Percentiles rank a stretch among this genome's conserved stretches.
Evolutionary conservation across 2,888 invertebrate genomes (phyloP).

Genomic region (Tetramorium bicarinatum): DNA sequence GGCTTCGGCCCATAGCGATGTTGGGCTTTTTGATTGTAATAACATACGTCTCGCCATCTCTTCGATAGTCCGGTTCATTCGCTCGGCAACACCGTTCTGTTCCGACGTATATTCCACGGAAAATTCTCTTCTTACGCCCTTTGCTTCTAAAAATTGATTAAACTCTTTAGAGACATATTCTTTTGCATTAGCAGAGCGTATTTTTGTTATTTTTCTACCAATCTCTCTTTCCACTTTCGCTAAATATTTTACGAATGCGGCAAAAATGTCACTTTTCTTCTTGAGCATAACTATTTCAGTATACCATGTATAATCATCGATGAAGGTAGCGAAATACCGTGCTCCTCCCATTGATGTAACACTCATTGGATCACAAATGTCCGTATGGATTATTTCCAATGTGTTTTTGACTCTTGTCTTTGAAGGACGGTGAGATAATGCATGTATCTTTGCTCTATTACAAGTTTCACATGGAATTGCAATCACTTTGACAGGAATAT

Average conservation of each 20-base stretch:
- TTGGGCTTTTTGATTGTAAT: neutral
- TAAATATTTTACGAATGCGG: neutral
- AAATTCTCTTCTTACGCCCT: neutral
- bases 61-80: neutral
- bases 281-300: neutral
- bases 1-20: neutral
- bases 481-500: neutral
- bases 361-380: conserved; percentile 39
- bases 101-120: neutral
- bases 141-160: neutral
- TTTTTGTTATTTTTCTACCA: neutral
- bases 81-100: neutral
- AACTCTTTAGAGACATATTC: neutral
- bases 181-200: neutral
- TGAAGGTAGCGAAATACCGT: neutral
- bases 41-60: neutral
- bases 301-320: neutral
- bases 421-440: conserved; percentile 4
- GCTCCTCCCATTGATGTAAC: conserved; percentile 28
- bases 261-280: neutral
- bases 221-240: neutral
- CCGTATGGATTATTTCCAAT: conserved; percentile 18
- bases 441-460: conserved; percentile 38
- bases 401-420: neutral
- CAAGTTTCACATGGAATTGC: conserved; percentile 18